A percentile compares a stretch with the other conserved stretches of the same genome.
Conservation (phyloP, 1,140 invertebrate species). For the Carcinoscorpius rotundicauda region DNA sequence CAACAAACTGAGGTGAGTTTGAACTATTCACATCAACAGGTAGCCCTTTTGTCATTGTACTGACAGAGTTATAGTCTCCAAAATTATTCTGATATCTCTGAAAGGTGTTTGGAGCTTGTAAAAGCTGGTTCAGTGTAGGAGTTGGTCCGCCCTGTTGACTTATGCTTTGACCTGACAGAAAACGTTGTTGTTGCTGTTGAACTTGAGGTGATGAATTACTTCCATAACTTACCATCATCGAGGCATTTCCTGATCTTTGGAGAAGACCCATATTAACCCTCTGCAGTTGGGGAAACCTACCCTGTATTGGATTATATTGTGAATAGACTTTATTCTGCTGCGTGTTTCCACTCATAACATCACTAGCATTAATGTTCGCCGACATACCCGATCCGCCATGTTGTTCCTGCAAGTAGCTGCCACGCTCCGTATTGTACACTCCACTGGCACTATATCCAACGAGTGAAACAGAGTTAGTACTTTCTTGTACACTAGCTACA, state of each 20-base stretch:
- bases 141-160: conserved; percentile 62
- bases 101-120: conserved; percentile 59
- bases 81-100: conserved; percentile 31
- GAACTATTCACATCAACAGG: too few species aligned
- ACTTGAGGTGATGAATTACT: conserved; percentile 5
- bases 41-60: not conserved
- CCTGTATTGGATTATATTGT: conserved; percentile 16
- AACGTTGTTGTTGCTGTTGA: conserved; percentile 36
- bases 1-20: too few species aligned
- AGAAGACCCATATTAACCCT: conserved; percentile 2
- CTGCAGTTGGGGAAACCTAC: conserved; percentile 6
- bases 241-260: conserved; percentile 6
- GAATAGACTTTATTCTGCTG: conserved; percentile 15
- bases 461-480: conserved; percentile 6
- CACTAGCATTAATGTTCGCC: not conserved
- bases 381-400: conserved; percentile 14
- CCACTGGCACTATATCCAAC: conserved; percentile 6
- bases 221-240: not conserved
- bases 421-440: conserved; percentile 1
- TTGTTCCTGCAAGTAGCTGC: conserved; percentile 12
- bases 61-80: conserved; percentile 24
- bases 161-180: conserved; percentile 48
- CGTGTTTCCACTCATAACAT: conserved; percentile 10
- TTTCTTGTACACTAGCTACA: conserved; percentile 9
- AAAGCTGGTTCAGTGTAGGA: conserved; percentile 75